Evolutionary conservation across 1,140 invertebrate species (phyloP).

Genomic region (Linepithema humile): DNA sequence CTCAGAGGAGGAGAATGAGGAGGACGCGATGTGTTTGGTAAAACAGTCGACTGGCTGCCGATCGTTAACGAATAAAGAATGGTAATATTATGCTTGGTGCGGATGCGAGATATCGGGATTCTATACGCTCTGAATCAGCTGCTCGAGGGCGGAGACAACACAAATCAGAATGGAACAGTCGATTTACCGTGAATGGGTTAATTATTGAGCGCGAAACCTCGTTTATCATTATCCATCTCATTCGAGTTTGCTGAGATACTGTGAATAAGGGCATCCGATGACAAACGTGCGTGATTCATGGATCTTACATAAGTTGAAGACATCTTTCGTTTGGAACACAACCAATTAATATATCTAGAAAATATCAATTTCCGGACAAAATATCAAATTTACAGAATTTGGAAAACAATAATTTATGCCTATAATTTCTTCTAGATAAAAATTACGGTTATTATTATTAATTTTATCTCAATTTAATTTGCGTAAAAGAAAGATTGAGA

Average conservation of each 20-base stretch:
- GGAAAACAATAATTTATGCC: not conserved
- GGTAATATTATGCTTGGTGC: conserved; percentile 68
- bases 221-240: conserved; percentile 39
- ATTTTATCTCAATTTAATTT: not conserved
- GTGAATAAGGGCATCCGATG: not conserved
- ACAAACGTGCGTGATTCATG: not conserved
- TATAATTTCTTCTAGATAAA: not conserved
- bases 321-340: not conserved
- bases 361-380: not conserved
- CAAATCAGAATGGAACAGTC: conserved; percentile 44
- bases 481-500: not conserved
- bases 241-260: not conserved
- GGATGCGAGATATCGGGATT: conserved; percentile 30
- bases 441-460: not conserved
- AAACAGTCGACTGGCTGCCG: conserved; percentile 64
- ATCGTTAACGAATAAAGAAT: conserved; percentile 73
- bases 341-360: not conserved
- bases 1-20: not conserved
- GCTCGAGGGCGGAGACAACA: conserved; percentile 35
- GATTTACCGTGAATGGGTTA: conserved; percentile 34
- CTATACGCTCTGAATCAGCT: conserved; percentile 22
- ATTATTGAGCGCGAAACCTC: conserved; percentile 34
- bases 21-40: conserved; percentile 25
- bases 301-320: not conserved
- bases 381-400: not conserved